Evolutionary conservation across 2,113 vertebrate genomes (phyloP), one percentile per base, ranked within the genome.

Genomic region (Pholis gunnellus): DNA sequence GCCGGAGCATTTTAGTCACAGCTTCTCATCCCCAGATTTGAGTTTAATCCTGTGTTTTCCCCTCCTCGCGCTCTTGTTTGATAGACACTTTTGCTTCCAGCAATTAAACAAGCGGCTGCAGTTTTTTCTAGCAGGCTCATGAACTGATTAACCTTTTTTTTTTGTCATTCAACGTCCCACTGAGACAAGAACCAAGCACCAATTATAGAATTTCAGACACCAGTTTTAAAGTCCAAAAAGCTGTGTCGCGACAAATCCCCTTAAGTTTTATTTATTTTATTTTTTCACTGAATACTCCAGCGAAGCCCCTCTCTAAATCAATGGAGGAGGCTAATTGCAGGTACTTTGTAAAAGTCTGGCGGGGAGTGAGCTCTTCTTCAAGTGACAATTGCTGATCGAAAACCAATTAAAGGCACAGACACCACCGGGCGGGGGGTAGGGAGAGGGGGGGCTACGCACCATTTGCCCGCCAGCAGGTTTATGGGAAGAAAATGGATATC

Each of bases 381-480:
- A 88, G 79, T 90, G 88, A 91, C 88, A 88, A 75, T 65, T 25
- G 31, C 83, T 88, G 87, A 91, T 92, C 79, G 60, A 93, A 93
- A 89, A 88, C 72, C 83, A 91, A 92, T 93, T 93, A 92, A 89
- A 83, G 66, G 81, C 72, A 70, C 63, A 73, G 81, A 73, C 54
- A 20, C 44, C 25, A 54, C 54, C 22, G 18, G 66, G 15, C 13
- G n/a, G 46, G 36, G 5, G 6, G 34, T 6, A 36, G 17, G 13
- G 42, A 4, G 40, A 6, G n/a, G 78, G 40, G n/a, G 83, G 40
- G 48, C 70, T 54, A 29, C 3, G 18, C 60, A 72, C 66, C 42
- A 78, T 87, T 85, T 88, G 67, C 72, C 54, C 56, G 6, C 70
- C 42, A 59, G 36, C 72, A 70, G 36, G 73, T 77, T 82, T 87